Evolutionary conservation across 2,888 invertebrate genomes (phyloP).

Genomic region (Lamellibrachia satsuma): DNA sequence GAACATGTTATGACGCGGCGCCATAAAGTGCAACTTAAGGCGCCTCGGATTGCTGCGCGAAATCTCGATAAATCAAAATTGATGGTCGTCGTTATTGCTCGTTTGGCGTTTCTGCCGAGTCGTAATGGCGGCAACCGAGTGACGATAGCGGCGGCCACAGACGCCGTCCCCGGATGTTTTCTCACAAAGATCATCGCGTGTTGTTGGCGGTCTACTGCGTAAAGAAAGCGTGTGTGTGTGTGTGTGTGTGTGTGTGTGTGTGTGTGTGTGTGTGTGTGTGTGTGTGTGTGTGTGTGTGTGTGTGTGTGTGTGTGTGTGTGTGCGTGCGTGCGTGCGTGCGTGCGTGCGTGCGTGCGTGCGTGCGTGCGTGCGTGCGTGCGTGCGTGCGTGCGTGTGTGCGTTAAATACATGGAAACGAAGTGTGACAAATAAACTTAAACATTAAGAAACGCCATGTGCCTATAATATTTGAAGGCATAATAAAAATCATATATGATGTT

Average conservation of each 20-base stretch:
- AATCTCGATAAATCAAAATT: slow-evolving; percentile 17
- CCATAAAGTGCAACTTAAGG: slow-evolving; percentile 13
- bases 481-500: no score
- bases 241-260: no score
- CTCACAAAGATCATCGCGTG: not conserved
- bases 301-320: no score
- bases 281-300: no score
- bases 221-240: not conserved
- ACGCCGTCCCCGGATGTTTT: not conserved
- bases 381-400: no score
- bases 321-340: no score
- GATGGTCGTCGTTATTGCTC: not conserved
- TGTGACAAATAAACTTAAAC: no score
- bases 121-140: not conserved
- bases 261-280: no score
- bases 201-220: not conserved
- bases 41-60: slow-evolving; percentile 13
- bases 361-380: not conserved
- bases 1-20: not conserved
- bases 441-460: no score
- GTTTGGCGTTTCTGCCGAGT: not conserved
- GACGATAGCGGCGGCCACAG: not conserved
- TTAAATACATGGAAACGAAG: no score
- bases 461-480: no score
- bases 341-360: not conserved